A percentile compares a stretch with the other conserved stretches of the same genome.
These are phyloP conservation scores for Phorcus lineatus DNA, from an alignment of 2,888 invertebrate species.

Conservation along the genomic window DNA sequence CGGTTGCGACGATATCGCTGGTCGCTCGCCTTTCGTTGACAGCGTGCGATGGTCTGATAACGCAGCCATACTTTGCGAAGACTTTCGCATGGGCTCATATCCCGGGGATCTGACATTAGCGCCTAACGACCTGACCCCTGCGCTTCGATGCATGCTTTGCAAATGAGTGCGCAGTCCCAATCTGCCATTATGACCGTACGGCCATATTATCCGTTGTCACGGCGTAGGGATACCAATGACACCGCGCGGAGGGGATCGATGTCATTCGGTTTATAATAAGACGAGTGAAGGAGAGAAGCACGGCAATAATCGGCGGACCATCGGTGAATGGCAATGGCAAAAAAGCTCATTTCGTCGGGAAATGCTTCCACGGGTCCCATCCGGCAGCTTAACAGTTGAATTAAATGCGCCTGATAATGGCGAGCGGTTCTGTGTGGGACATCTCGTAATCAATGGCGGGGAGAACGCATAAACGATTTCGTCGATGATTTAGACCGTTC, in stretches of 20 bases:
- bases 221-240: slow-evolving; percentile 20
- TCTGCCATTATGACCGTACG: slow-evolving; percentile 2
- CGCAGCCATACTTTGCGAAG: slow-evolving; percentile 7
- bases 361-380: slow-evolving; percentile 31
- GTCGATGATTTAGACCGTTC: slow-evolving; percentile 33
- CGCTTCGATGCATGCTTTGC: slow-evolving; percentile 24
- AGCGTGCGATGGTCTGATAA: slow-evolving; percentile 4
- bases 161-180: slow-evolving; percentile 19
- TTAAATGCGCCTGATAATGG: slow-evolving; percentile 39
- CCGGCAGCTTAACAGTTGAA: slow-evolving; percentile 38
- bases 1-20: not conserved
- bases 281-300: slow-evolving; percentile 3
- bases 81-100: slow-evolving; percentile 7
- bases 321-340: slow-evolving; percentile 27
- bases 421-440: slow-evolving; percentile 31
- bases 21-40: slow-evolving; percentile 13
- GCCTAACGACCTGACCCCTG: slow-evolving; percentile 20
- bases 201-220: slow-evolving; percentile 20
- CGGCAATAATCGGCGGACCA: slow-evolving; percentile 22
- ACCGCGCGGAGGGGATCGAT: slow-evolving; percentile 21
- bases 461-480: slow-evolving; percentile 31
- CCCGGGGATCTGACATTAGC: slow-evolving; percentile 13
- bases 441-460: slow-evolving; percentile 30
- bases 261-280: slow-evolving; percentile 16
- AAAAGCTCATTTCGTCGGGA: slow-evolving; percentile 37